These are phyloP conservation scores for Anastrepha ludens DNA, from an alignment of 1,140 invertebrate species.

Conservation along the genomic window DNA sequence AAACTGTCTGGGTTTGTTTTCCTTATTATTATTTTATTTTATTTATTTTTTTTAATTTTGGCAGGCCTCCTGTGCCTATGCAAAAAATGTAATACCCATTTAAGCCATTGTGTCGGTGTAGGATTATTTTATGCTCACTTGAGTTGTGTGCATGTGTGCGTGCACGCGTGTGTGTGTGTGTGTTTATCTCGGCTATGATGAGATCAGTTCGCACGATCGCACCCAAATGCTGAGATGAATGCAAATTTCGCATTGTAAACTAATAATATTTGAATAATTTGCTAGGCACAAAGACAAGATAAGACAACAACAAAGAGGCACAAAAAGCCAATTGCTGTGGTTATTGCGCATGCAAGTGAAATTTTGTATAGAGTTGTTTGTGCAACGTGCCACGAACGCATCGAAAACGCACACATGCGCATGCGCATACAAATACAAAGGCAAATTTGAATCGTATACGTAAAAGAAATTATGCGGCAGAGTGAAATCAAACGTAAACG, in stretches of 20 bases:
- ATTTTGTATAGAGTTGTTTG: constrained; percentile 13
- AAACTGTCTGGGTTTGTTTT: not conserved
- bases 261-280: constrained; percentile 51
- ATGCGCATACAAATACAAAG: not conserved
- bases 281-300: not conserved
- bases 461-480: not conserved
- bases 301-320: not conserved
- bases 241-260: constrained; percentile 31
- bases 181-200: not conserved
- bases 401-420: not conserved
- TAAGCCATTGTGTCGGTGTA: not conserved
- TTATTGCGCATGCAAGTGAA: not conserved
- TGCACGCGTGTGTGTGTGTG: not conserved
- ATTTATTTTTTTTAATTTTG: not conserved
- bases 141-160: not conserved
- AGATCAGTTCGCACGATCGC: constrained; percentile 50
- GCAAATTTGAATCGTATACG: not conserved
- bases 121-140: constrained; percentile 44
- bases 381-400: constrained; percentile 12
- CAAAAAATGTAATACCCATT: not conserved
- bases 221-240: constrained; percentile 31
- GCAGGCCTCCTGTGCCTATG: not conserved
- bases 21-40: not conserved
- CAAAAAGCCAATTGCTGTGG: constrained; percentile 48
- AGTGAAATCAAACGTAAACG: constrained; percentile 31